Base-by-base conservation (phyloP, 2,113 vertebrate genomes). In the Rafetus swinhoei region DNA sequence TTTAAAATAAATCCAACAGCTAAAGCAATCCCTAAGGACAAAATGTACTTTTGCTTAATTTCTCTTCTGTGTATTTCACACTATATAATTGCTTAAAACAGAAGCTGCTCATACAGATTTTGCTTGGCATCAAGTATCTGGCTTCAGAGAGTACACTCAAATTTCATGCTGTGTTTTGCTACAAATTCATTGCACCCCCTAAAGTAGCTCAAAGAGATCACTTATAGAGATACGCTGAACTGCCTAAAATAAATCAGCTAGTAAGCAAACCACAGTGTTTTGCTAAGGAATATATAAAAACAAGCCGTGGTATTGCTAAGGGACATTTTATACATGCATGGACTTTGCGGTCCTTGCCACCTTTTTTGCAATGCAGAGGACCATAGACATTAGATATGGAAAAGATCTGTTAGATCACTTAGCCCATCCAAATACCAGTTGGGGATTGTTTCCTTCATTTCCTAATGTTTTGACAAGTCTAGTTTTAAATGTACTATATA, bases 1-100 rank as follows among this genome's bases (percentile, higher is more conserved):
- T 97, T 97, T 97, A 97, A 98, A 98, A 97, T 97, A 97, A 98
- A 98, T 96, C 96, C 97, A 98, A 95, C 96, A 93, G 97, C 97
- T 98, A 97, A 96, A 96, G 92, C 90, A 98, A 97, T 98, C 97
- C 98, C 98, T 91, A 50, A 89, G 97, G 98, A 97, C 95, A 97
- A 97, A 97, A 97, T 97, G 96, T 97, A 97, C 97, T 97, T 97
- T 76, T 92, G 97, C 94, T 97, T 98, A 98, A 98, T 98, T 98
- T 98, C 97, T 98, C 97, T 98, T 56, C 97, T 97, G 96, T 96
- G 97, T 97, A 98, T 98, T 97, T 97, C 96, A 98, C 90, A 83
- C 96, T 97, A 97, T 96, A 97, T 97, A 98, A 98, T 98, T 98
- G 97, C 97, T 97, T 97, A 97, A 98, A 98, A 98, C 97, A 98